Percentiles rank a stretch among this genome's conserved stretches.
Conservation (phyloP, 2,113 vertebrate species). For the Gavia stellata region DNA sequence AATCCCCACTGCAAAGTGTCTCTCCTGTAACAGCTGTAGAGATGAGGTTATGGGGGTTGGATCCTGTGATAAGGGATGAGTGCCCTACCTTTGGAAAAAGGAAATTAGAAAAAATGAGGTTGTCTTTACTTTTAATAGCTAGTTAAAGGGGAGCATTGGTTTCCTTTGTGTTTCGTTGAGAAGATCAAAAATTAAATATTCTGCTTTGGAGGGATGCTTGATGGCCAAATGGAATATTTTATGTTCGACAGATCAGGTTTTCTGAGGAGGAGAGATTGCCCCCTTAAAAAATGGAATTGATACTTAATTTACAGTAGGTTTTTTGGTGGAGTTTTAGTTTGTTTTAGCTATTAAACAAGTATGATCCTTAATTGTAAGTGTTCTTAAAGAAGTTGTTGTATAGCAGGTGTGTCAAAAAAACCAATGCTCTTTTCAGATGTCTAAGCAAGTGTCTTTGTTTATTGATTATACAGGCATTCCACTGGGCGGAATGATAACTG, state of each 20-base stretch:
- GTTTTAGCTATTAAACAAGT: background rate
- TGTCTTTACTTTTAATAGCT: background rate
- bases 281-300: background rate
- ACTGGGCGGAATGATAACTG: background rate
- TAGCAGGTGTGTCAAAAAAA: background rate
- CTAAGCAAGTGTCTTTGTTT: background rate
- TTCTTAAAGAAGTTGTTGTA: slow-evolving; percentile 25
- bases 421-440: background rate
- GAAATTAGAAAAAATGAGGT: background rate
- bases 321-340: background rate
- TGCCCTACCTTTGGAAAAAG: background rate
- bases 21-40: background rate
- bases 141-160: background rate
- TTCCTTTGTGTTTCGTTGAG: background rate
- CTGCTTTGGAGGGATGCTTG: background rate
- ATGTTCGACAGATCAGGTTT: background rate
- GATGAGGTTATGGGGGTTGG: background rate
- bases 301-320: background rate
- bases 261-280: background rate
- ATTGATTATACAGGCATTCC: slow-evolving; percentile 21
- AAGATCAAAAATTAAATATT: background rate
- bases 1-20: background rate
- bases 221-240: background rate
- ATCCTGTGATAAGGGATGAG: background rate
- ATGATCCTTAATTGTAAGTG: background rate